Percentiles rank a stretch among this genome's conserved stretches.
These are phyloP conservation scores for Neosilurus mollespiculum DNA, from an alignment of 2,797 vertebrate genomes.

Conservation along the genomic window DNA sequence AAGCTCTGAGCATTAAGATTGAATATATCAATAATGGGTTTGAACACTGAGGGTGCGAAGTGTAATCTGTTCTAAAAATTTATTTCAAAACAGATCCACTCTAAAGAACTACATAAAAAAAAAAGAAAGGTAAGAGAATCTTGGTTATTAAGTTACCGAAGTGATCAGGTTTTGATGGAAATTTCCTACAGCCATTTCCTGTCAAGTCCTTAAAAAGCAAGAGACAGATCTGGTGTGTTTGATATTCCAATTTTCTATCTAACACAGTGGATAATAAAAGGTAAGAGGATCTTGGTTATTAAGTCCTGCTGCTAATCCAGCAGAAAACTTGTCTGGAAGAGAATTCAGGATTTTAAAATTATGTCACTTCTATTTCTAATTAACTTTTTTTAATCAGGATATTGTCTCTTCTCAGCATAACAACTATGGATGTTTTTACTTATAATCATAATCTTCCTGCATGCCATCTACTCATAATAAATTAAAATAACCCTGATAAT, in stretches of 20 bases:
- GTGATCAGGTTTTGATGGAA: neutral
- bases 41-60: neutral
- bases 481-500: neutral
- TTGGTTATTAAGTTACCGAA: too few relatives aligned
- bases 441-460: neutral
- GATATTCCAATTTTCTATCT: conserved; percentile 13
- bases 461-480: neutral
- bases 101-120: neutral
- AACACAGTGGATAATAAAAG: neutral
- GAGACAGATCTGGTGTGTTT: neutral
- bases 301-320: neutral
- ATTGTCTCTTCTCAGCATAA: neutral
- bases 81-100: neutral
- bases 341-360: neutral
- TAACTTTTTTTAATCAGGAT: neutral
- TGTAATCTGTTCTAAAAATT: neutral
- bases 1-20: neutral
- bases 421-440: neutral
- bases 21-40: neutral
- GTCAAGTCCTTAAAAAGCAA: neutral
- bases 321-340: neutral
- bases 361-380: neutral
- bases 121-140: neutral
- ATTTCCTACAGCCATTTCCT: neutral
- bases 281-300: too few relatives aligned